These are phyloP conservation scores for Eptatretus atami DNA, from an alignment of 2,797 vertebrate species.

Conservation along the genomic window DNA sequence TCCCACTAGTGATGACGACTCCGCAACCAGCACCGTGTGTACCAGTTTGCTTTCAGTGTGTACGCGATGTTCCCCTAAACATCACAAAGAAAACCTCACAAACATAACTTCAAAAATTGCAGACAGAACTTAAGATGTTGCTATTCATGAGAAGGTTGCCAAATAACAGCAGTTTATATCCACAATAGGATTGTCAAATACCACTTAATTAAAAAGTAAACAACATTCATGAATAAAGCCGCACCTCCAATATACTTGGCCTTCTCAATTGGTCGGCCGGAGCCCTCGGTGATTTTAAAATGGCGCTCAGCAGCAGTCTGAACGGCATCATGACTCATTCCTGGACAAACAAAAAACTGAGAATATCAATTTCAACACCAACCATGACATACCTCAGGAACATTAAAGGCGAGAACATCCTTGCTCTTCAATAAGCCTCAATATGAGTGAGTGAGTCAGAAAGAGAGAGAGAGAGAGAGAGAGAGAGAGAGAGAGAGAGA, in stretches of 20 bases:
- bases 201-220: neutral
- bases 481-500: too few relatives aligned
- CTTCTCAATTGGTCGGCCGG: slow-evolving; percentile 20
- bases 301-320: slow-evolving; percentile 41
- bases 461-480: too few relatives aligned
- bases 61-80: slow-evolving; percentile 38
- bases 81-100: neutral
- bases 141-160: too few relatives aligned
- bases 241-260: slow-evolving; percentile 41
- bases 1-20: slow-evolving; percentile 23
- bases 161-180: too few relatives aligned
- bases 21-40: slow-evolving; percentile 39
- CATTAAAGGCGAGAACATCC: too few relatives aligned
- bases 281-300: slow-evolving; percentile 25
- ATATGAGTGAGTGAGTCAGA: too few relatives aligned
- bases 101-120: neutral
- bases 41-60: slow-evolving; percentile 24
- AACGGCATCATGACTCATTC: slow-evolving; percentile 36
- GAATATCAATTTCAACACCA: too few relatives aligned
- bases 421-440: too few relatives aligned
- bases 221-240: neutral
- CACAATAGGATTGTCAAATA: too few relatives aligned
- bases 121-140: too few relatives aligned
- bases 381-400: too few relatives aligned
- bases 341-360: slow-evolving; percentile 13